These are phyloP conservation scores for Lutraria rhynchaena DNA, from an alignment of 1,140 invertebrate genomes.

Conservation along the genomic window DNA sequence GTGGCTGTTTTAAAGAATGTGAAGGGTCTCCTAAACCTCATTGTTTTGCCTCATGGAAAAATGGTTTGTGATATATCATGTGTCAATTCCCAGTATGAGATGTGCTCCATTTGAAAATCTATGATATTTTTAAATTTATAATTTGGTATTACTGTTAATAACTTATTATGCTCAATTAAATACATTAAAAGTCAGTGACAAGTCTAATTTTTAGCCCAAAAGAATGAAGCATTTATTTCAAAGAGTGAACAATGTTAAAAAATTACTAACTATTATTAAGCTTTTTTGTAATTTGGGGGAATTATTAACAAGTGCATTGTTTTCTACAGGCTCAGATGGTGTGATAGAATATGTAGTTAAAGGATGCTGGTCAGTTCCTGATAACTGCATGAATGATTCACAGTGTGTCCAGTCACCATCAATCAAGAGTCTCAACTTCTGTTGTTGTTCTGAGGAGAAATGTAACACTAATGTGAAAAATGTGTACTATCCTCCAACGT, in stretches of 20 bases:
- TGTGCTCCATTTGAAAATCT: neutral
- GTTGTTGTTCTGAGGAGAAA: conserved; percentile 40
- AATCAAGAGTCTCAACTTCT: conserved; percentile 48
- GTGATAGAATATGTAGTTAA: conserved; percentile 28
- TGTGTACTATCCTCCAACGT: conserved; percentile 42
- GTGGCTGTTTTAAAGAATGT: conserved; percentile 7
- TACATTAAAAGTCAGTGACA: neutral
- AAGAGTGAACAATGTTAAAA: neutral
- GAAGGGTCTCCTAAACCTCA: conserved; percentile 47
- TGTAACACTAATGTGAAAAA: conserved; percentile 55
- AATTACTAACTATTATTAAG: too few relatives aligned
- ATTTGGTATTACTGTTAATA: neutral
- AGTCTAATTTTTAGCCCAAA: neutral
- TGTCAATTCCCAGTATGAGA: neutral
- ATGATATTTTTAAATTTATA: neutral
- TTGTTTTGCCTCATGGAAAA: conserved; percentile 58
- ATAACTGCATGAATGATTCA: conserved; percentile 39
- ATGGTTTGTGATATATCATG: conserved; percentile 18
- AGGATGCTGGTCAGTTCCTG: conserved; percentile 46
- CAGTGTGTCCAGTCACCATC: conserved; percentile 50
- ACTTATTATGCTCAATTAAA: neutral
- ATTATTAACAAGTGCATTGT: neutral
- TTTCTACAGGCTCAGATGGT: conserved; percentile 48
- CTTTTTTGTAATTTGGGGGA: neutral
- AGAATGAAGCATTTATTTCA: neutral